Evolutionary conservation across 2,888 invertebrate genomes (phyloP), one percentile per base, ranked within the genome.

Genomic region (Lathronympha strigana): DNA sequence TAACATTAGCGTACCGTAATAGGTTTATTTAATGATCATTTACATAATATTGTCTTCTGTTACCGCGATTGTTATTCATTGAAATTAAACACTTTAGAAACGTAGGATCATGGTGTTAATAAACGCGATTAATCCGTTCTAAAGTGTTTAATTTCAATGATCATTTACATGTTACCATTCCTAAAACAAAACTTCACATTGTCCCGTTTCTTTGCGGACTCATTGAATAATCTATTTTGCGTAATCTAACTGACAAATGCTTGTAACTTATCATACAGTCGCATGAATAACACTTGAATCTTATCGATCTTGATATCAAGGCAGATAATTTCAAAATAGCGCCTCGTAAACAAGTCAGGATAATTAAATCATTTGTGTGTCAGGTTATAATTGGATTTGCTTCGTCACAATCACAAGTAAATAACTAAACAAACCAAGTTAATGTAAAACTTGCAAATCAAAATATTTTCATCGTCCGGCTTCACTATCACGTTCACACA

Each of bases 241-340:
- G 40, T 43, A 25, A 40, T 55, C 0, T 40, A 53, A 40, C 15
- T 54, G 15, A 40, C 38, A 3, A n/a, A 40, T 17, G 13, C 33
- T 1, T 15, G 11, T 1, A 38, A 38, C 33, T 36, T n/a, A n/a
- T 11, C 38, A 9, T 38, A 25, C 15, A 54, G 5, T 17, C 50
- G n/a, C 25, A 43, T 40, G 2, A 19, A 54, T 54, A 38, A 25
- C 19, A 53, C 9, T n/a, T 40, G 25, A 23, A 31, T 19, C 8
- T 19, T 57, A 57, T 57, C 28, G 8, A 31, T 57, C 4, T 31
- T 31, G 43, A 25, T 31, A 57, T 45, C 21, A 36, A 21, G 11
- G 1, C 4, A 13, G 57, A 57, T 36, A 36, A 21, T 19, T 21
- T 28, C 4, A 4, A 25, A 17, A 54, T 54, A 38, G 17, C 25